Evolutionary conservation across 2,888 invertebrate genomes (phyloP), one percentile per base, ranked within the genome.

Genomic region (Drosophila suboccidentalis): DNA sequence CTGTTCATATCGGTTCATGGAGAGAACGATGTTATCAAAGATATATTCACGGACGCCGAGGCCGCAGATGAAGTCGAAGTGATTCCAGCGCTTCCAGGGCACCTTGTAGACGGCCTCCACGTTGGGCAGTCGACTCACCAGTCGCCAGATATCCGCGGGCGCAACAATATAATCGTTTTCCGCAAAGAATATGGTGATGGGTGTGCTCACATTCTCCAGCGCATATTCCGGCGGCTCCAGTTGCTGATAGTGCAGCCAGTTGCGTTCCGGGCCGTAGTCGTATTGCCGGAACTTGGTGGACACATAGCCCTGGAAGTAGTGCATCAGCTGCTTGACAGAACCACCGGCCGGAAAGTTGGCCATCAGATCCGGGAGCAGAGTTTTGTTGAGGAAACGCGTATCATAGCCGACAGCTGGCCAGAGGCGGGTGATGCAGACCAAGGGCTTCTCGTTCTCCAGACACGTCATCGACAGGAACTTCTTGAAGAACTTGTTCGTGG

Each of bases 401-500:
- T 92, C 92, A 26, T 92, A 92, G 29, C 92, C 92, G 1, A 92
- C 92, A 0, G 90, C 92, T 36, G 92, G 92, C 92, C 92, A 92
- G 9, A 92, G 82, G 0, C 92, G 88, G 3, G 91, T 92, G 5
- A 91, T 87, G 76, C 92, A 92, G 4, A 90, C 91, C 64, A 85
- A 49, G 0, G 92, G 85, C 41, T 84, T 82, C 65, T 92, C 92
- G 47, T 92, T 82, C 26, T 91, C 88, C 67, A 91, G 71, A 47
- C 92, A 92, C 0, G 91, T 89, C 89, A 91, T 90, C 11, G 92
- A 91, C 0, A 92, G 87, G 11, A 92, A 73, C 51, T 91, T 91
- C 71, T 92, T 92, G 9, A 92, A 87, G 72, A 91, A 92, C 65
- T 89, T 90, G 67, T 92, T 92, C 13, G 92, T 92, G 1, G 92